Base-by-base conservation (phyloP, 2,797 vertebrate species). In the Tauraco hartlaubi region DNA sequence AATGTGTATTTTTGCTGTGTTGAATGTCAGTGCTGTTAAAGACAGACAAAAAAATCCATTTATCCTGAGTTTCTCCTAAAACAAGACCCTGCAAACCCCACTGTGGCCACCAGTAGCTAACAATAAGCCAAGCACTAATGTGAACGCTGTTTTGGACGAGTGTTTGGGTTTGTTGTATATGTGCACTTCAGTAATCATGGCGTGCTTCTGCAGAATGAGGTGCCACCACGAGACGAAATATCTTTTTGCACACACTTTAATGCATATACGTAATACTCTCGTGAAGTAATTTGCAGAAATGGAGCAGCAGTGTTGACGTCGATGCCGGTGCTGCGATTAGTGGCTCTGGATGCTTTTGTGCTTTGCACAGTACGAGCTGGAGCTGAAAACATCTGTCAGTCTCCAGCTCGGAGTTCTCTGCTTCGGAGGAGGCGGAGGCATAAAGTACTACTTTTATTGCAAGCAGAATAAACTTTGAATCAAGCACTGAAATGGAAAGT, bases 401-500 rank as follows among this genome's bases (percentile, higher is more conserved):
- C 77, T 66, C 26, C 63, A 31, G 75, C 12, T 33, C 71, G 9
- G 28, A 19, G 3, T 39, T 43, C 44, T 39, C 41, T 3, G 41
- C 63, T 72, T 39, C 49, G 35, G 6, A 44, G 63, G 59, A 54
- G 72, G 51, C 61, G 51, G 35, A 19, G 80, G 67, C 71, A 66
- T 33, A 29, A 54, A 74, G 83, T 26, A 23, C 80, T 16, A 2
- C 77, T 81, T 74, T 5, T 71, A 1, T 1, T 46, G 73, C 85
- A 88, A 85, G 4, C 73, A 78, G 73, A 56, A 52, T 46, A 35
- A 85, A 85, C 92, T 31, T 56, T 35, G 75, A 35, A 33, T 73
- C 75, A 63, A n/a, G 75, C 85, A 19, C 84, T 88, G 92, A 75
- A 91, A 86, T 19, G 83, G 96, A 96, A 96, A 95, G 93, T 49